Evolutionary conservation across 2,888 invertebrate species (phyloP).

Genomic region (Clepsis dumicolana): DNA sequence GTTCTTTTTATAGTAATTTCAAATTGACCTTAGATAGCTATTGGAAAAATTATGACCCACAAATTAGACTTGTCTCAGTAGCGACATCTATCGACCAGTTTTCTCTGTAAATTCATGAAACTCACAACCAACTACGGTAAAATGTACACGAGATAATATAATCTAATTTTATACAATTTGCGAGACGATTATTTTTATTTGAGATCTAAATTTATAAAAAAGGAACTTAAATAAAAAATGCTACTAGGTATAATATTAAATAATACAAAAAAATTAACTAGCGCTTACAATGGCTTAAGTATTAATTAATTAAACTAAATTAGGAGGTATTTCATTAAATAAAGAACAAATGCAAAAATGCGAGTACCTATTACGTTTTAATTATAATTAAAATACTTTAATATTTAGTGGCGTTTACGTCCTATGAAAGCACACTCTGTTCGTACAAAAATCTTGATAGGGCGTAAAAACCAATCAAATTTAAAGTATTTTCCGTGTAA

Average conservation of each 20-base stretch:
- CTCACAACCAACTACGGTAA: conserved; percentile 67
- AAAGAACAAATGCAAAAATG: conserved; percentile 35
- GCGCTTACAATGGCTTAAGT: conserved; percentile 8
- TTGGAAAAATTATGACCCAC: too few species aligned
- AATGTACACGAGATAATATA: conserved; percentile 41
- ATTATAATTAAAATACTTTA: not conserved
- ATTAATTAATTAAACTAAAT: conserved; percentile 27
- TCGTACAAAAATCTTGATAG: not conserved
- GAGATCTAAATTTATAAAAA: conserved; percentile 70
- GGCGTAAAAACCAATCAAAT: not conserved
- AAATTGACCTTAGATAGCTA: too few species aligned
- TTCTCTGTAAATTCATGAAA: conserved; percentile 54
- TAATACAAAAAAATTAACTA: conserved; percentile 37
- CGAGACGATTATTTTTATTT: conserved; percentile 68
- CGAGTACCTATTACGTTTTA: conserved; percentile 28
- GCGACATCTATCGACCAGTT: not conserved
- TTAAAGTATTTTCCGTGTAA: not conserved
- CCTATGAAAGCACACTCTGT: not conserved
- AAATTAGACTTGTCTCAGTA: not conserved
- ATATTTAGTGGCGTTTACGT: not conserved
- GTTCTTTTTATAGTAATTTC: too few species aligned
- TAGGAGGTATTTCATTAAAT: conserved; percentile 23
- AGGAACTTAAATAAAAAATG: conserved; percentile 68
- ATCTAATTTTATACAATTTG: conserved; percentile 62
- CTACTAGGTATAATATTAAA: conserved; percentile 49